Evolutionary conservation across 2,113 vertebrate genomes (phyloP).

Genomic region (Stercorarius parasiticus): DNA sequence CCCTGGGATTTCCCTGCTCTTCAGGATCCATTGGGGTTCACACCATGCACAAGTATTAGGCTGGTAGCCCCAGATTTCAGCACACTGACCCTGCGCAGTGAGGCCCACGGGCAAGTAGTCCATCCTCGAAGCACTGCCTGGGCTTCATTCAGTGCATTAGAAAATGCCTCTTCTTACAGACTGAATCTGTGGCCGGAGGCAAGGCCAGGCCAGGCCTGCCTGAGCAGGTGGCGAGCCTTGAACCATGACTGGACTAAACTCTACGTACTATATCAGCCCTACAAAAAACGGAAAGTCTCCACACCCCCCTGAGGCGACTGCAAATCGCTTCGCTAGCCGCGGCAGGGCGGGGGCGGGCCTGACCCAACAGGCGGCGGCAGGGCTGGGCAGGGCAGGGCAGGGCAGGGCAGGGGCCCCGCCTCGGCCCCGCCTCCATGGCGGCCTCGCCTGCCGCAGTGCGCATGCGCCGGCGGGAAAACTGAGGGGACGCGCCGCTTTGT

Average conservation of each 20-base stretch:
- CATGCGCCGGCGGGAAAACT: neutral
- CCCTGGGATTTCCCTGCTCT: too few species aligned
- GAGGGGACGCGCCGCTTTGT: accelerated
- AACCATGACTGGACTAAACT: neutral
- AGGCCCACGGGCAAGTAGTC: accelerated
- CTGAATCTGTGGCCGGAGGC: accelerated
- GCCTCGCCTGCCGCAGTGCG: accelerated
- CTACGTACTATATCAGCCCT: too few species aligned
- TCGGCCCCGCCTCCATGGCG: accelerated
- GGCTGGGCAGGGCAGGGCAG: too few species aligned
- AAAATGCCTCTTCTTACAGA: neutral
- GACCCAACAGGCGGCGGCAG: neutral
- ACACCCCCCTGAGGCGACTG: accelerated
- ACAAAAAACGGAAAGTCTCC: neutral
- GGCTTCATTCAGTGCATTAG: accelerated
- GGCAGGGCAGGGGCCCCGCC: accelerated
- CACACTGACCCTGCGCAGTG: too few species aligned
- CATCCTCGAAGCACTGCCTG: accelerated
- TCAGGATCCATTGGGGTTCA: accelerated
- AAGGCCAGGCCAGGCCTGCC: too few species aligned
- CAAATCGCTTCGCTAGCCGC: accelerated
- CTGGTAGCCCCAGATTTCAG: neutral
- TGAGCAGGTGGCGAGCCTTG: neutral
- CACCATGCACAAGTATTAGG: accelerated
- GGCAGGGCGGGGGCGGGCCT: neutral